Evolutionary conservation across 2,113 vertebrate species (phyloP), one percentile per base, ranked within the genome.

Genomic region (Puma concolor): DNA sequence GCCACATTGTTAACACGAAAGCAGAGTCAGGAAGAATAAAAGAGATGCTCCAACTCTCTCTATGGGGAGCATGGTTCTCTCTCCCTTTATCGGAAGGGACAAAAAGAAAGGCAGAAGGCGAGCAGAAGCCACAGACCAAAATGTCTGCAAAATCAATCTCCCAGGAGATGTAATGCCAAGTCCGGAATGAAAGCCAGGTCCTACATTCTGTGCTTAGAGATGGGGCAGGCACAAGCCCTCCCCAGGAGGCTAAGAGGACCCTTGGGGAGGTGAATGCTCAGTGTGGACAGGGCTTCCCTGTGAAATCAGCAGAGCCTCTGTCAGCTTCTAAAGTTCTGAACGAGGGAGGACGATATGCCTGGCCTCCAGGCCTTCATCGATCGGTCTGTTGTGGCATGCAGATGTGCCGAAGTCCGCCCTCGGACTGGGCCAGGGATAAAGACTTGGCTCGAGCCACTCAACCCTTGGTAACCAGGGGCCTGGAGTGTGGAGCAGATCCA

Each of bases 181-280:
- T 21, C 9, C 0, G 29, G 76, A 31, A 50, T 52, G 29, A 33
- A 79, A 52, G 21, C 72, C 69, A 77, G 83, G 77, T 41, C 13
- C 0, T 12, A 0, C 16, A 13, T 27, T 52, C 85, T 82, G 14
- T 31, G 48, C 50, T 79, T 38, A 50, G 83, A 79, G 44, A 21
- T 9, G 16, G 63, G 17, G 36, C 33, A 44, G 67, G 36, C 23
- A 23, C 0, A 2, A 38, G n/a, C 23, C 16, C 33, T 76, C 69
- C 5, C 19, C 13, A 1, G 38, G 19, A 64, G 19, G 21, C 15
- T 36, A 80, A 63, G 66, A 54, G 89, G 60, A 23, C 52, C 38
- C 19, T 1, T 3, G 1, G 36, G 31, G 21, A 91, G 33, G 12
- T 0, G 19, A 5, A 12, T 2, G 23, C 60, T 38, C 27, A 31